phyloP scores from a whole-genome alignment of 2,888 invertebrate species.

The Netelia fuscicornis region DNA sequence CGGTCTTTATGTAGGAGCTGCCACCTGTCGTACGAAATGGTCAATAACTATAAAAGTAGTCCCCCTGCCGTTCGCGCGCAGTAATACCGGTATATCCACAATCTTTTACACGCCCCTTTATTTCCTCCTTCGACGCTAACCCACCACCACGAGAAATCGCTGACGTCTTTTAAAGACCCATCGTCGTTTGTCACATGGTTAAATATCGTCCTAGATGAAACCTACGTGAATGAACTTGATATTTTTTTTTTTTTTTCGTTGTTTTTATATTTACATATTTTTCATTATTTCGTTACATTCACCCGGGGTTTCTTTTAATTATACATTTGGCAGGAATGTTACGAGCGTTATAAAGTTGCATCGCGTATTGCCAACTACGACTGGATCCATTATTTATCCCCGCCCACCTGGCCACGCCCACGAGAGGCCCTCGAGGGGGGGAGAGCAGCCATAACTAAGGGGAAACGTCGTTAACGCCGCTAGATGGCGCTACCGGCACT shows the following conservation, averaged over 20 bases:
- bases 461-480: constrained; percentile 80
- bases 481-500: constrained; percentile 83
- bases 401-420: constrained; percentile 82
- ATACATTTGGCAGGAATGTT: constrained; percentile 61
- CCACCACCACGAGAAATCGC: not conserved
- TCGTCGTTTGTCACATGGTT: constrained; percentile 14
- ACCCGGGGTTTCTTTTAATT: constrained; percentile 42
- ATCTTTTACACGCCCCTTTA: constrained; percentile 36
- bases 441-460: constrained; percentile 84
- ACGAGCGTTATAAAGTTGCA: constrained; percentile 61
- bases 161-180: constrained; percentile 57
- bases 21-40: constrained; percentile 77
- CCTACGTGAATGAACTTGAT: constrained; percentile 49
- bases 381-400: constrained; percentile 71
- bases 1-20: constrained; percentile 75
- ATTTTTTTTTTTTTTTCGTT: not conserved
- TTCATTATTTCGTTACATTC: not conserved
- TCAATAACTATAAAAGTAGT: constrained; percentile 76
- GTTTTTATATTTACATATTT: not conserved
- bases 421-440: constrained; percentile 73
- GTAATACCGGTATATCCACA: constrained; percentile 70
- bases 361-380: constrained; percentile 60
- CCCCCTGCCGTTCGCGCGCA: constrained; percentile 69
- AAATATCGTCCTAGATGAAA: constrained; percentile 39
- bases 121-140: not conserved